Conservation (phyloP, 2,888 invertebrate genomes). For the Meiosimyza decipiens region DNA sequence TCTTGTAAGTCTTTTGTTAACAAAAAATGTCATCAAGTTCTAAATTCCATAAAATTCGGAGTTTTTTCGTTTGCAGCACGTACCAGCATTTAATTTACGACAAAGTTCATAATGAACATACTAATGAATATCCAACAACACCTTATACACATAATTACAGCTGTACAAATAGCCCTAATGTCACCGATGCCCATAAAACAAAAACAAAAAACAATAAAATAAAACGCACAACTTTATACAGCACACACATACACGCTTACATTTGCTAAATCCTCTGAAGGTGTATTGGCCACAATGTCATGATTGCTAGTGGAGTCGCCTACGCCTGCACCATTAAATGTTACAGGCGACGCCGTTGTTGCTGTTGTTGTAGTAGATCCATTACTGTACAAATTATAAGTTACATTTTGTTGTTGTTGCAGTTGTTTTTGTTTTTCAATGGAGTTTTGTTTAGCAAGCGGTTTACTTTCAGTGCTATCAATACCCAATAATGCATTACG, state of each 20-base stretch:
- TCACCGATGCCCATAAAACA: neutral
- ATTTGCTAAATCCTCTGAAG: slow-evolving; percentile 59
- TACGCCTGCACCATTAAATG: slow-evolving; percentile 35
- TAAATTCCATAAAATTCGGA: no score
- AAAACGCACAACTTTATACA: neutral
- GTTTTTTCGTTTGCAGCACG: no score
- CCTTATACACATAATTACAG: no score
- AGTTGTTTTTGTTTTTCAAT: neutral
- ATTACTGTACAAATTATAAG: slow-evolving; percentile 12
- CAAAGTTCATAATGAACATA: no score
- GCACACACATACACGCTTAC: slow-evolving; percentile 46
- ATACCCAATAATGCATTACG: slow-evolving; percentile 53
- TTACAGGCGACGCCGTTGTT: slow-evolving; percentile 15
- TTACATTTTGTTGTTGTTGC: neutral
- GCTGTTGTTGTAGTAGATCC: slow-evolving; percentile 28
- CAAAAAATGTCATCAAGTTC: no score
- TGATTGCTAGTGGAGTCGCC: slow-evolving; percentile 40
- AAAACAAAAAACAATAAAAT: neutral
- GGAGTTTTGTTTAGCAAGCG: slow-evolving; percentile 3
- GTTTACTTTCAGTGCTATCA: slow-evolving; percentile 43
- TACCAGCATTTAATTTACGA: no score
- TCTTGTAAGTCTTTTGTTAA: no score
- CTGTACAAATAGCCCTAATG: no score
- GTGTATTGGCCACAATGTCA: slow-evolving; percentile 55
- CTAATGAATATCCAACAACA: no score